These are phyloP conservation scores for Cygnus buccinator DNA, from an alignment of 2,113 vertebrate genomes.

Conservation along the genomic window DNA sequence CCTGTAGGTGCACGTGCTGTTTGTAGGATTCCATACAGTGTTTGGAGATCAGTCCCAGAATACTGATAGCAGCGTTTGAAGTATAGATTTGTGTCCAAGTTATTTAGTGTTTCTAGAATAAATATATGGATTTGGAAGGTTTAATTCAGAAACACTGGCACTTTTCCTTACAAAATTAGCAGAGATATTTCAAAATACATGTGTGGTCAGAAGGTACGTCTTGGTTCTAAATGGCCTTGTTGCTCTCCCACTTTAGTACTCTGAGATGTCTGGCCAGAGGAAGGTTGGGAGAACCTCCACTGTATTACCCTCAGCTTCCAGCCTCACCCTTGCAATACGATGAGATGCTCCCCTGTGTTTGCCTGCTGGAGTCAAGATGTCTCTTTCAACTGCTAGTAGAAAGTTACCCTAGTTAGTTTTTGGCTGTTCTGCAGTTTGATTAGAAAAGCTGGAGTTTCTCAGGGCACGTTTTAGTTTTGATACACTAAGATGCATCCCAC, in stretches of 20 bases:
- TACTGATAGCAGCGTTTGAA: background rate
- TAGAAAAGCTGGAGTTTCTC: background rate
- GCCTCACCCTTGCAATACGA: background rate
- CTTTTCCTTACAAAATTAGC: background rate
- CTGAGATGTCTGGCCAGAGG: background rate
- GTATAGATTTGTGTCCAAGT: background rate
- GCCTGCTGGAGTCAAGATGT: background rate
- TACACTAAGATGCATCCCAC: background rate
- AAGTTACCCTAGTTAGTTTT: background rate
- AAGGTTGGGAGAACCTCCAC: background rate
- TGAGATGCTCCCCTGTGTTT: background rate
- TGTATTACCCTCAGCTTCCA: background rate
- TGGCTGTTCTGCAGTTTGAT: background rate
- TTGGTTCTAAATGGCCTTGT: background rate
- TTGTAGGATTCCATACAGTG: background rate
- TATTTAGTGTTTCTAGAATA: background rate
- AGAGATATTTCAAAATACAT: background rate
- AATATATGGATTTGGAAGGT: background rate
- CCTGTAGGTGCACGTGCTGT: fast-evolving
- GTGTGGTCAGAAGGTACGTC: background rate
- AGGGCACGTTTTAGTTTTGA: fast-evolving
- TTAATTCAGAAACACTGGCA: background rate
- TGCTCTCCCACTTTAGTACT: background rate
- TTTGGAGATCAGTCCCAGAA: background rate
- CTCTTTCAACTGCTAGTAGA: background rate